phyloP scores from a whole-genome alignment of 2,797 vertebrate genomes.

The Poecilia picta region DNA sequence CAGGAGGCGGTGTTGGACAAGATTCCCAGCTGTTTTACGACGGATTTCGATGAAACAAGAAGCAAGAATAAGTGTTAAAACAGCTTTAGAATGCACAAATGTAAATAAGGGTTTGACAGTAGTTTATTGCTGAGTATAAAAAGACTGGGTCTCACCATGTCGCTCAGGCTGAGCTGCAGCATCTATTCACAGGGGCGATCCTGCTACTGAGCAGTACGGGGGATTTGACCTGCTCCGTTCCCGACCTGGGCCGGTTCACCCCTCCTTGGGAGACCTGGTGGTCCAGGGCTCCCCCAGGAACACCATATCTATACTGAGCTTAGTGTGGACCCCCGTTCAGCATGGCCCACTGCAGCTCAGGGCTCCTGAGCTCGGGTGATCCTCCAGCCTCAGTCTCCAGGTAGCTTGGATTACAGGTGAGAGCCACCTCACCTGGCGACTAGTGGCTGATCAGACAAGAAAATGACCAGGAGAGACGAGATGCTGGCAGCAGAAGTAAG shows the following conservation, averaged over 20 bases:
- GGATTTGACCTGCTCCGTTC: slow-evolving; percentile 78
- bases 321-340: slow-evolving; percentile 57
- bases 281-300: slow-evolving; percentile 62
- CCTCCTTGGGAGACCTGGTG: slow-evolving; percentile 73
- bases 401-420: slow-evolving; percentile 58
- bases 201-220: slow-evolving; percentile 74
- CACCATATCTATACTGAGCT: slow-evolving; percentile 56
- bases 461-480: neutral
- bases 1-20: neutral
- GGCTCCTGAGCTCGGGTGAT: slow-evolving; percentile 52
- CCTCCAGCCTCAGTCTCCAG: slow-evolving; percentile 50
- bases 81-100: slow-evolving; percentile 26
- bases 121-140: slow-evolving; percentile 1
- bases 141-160: slow-evolving; percentile 67
- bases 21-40: too few relatives aligned
- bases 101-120: neutral
- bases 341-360: slow-evolving; percentile 61
- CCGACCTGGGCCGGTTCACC: slow-evolving; percentile 75
- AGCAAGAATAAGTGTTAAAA: neutral
- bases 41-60: neutral
- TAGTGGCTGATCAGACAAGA: accelerated
- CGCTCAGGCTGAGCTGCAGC: slow-evolving; percentile 60
- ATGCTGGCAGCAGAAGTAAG: neutral
- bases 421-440: slow-evolving; percentile 40
- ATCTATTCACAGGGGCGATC: slow-evolving; percentile 74